Evolutionary conservation across 2,888 invertebrate species (phyloP).

Genomic region (Xylota segnis): DNA sequence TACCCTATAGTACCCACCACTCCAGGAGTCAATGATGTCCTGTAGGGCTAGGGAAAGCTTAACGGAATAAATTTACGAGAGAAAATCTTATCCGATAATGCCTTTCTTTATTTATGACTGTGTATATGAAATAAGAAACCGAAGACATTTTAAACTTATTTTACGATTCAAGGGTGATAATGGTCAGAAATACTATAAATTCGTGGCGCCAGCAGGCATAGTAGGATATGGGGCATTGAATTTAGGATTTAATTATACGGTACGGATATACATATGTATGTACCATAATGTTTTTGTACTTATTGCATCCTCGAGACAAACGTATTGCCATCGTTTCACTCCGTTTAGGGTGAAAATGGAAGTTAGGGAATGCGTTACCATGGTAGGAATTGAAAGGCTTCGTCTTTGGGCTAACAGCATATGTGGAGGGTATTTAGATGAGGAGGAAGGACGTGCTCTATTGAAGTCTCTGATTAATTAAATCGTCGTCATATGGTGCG

Average conservation of each 20-base stretch:
- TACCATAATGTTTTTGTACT: neutral
- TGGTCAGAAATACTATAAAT: conserved; percentile 46
- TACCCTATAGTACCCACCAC: neutral
- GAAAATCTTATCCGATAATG: conserved; percentile 9
- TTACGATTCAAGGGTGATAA: conserved; percentile 53
- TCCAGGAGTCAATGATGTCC: neutral
- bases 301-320: conserved; percentile 13
- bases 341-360: neutral
- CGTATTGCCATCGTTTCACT: neutral
- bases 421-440: conserved; percentile 11
- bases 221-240: conserved; percentile 1
- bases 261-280: no score
- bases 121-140: conserved; percentile 7
- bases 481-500: conserved; percentile 17
- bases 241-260: conserved; percentile 38
- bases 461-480: conserved; percentile 18
- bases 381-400: conserved; percentile 49
- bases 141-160: conserved; percentile 36
- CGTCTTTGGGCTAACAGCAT: conserved; percentile 30
- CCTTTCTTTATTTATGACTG: conserved; percentile 14
- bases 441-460: neutral
- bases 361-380: conserved; percentile 12
- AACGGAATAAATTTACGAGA: neutral
- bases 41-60: neutral
- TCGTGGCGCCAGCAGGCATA: conserved; percentile 21